Evolutionary conservation across 2,113 vertebrate genomes (phyloP), one percentile per base, ranked within the genome.

Genomic region (Lynx canadensis): DNA sequence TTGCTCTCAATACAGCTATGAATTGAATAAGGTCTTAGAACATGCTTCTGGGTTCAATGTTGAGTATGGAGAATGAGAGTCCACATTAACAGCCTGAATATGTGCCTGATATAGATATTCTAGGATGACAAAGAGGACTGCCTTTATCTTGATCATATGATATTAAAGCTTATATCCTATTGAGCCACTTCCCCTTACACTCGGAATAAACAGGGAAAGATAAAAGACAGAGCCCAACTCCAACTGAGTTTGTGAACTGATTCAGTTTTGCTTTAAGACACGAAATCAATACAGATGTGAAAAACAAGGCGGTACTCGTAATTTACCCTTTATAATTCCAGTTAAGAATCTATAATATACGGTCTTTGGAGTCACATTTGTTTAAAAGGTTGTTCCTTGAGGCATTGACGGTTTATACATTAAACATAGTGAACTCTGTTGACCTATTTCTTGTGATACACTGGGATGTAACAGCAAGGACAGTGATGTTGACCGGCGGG

Each of bases 251-350:
- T 76, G 7, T 71, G 45, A 94, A 96, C 93, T 1, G n/a, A 96
- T 76, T 57, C 89, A 89, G 66, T 85, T 98, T 97, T 96, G 86
- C 74, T 98, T 97, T 94, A 94, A 95, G 96, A 83, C 63, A 48
- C 31, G 97, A 98, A 98, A 94, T 19, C 48, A 80, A 93, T 98
- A 81, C 73, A 96, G 36, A 91, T 15, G 1, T 52, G 57, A 9
- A 93, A 97, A 97, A 91, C 71, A 95, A 81, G 94, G 83, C 38
- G 36, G 90, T 83, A 94, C 81, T 93, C 55, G 50, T 94, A 93
- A 69, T 95, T 98, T 98, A 95, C 74, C 91, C 98, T 96, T 95
- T 95, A 96, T 84, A 94, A 96, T 97, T 87, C 78, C 93, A 97
- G 90, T 71, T 97, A 97, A 98, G 96, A 87, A 97, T 80, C 97